phyloP scores from a whole-genome alignment of 2,113 vertebrate species.

The Bufo gargarizans region DNA sequence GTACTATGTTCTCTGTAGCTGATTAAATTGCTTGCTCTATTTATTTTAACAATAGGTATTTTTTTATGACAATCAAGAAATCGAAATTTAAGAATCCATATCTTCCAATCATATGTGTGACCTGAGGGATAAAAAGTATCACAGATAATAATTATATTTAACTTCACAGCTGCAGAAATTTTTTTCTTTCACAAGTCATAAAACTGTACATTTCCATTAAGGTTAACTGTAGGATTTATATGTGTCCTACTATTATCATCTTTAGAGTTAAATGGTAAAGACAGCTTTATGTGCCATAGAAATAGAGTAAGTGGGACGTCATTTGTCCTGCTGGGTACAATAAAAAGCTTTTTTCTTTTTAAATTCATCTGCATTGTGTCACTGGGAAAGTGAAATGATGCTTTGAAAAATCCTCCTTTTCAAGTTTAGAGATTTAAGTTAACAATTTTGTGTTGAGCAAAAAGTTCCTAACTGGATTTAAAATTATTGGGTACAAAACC shows the following conservation, averaged over 20 bases:
- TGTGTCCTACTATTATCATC: neutral
- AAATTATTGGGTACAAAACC: too few relatives aligned
- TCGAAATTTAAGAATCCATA: neutral
- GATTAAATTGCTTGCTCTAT: neutral
- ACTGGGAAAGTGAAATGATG: neutral
- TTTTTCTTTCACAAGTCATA: neutral
- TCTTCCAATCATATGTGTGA: neutral
- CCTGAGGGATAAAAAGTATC: neutral
- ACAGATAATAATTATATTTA: conserved; percentile 5
- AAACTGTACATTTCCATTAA: conserved; percentile 13
- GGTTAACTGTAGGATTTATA: conserved; percentile 33
- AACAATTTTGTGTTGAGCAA: neutral
- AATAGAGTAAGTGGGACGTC: neutral
- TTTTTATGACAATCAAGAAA: neutral
- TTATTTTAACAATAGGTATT: neutral
- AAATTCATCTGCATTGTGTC: neutral
- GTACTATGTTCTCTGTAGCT: neutral
- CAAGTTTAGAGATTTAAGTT: neutral
- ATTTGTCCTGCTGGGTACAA: neutral
- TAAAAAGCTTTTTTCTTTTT: neutral
- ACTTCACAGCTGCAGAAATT: neutral
- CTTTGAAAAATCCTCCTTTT: neutral
- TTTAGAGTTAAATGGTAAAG: neutral
- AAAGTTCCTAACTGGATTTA: too few relatives aligned
- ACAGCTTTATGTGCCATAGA: conserved; percentile 13